Evolutionary conservation across 2,113 vertebrate genomes (phyloP).

Genomic region (Dinomys branickii): DNA sequence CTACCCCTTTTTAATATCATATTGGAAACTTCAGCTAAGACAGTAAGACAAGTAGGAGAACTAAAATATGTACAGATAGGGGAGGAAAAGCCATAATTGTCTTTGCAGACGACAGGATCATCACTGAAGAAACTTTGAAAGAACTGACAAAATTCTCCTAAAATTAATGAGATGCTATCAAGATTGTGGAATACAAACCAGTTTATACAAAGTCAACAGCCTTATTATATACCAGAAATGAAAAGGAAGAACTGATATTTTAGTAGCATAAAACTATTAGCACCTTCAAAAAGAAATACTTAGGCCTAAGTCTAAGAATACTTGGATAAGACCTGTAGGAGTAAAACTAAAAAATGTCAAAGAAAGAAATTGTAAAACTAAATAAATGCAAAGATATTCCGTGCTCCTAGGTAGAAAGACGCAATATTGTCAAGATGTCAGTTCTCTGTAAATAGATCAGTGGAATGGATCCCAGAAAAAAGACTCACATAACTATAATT

Average conservation of each 20-base stretch:
- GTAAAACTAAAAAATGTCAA: background rate
- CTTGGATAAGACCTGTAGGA: background rate
- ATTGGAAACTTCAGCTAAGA: background rate
- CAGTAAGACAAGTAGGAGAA: background rate
- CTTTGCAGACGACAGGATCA: background rate
- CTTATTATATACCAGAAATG: background rate
- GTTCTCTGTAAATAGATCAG: background rate
- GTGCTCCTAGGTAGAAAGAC: background rate
- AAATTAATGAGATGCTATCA: background rate
- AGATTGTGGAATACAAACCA: background rate
- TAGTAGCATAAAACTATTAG: background rate
- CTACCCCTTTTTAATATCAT: background rate
- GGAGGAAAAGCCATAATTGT: background rate
- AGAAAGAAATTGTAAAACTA: background rate
- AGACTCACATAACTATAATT: background rate
- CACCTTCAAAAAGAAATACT: background rate
- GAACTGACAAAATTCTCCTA: background rate
- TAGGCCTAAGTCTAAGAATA: background rate
- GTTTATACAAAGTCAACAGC: background rate
- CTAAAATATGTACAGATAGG: background rate
- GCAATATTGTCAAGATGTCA: background rate
- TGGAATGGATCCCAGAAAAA: background rate
- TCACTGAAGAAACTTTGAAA: background rate
- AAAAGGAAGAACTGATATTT: background rate
- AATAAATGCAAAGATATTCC: background rate